Evolutionary conservation across 2,797 vertebrate species (phyloP), one percentile per base, ranked within the genome.

Genomic region (Chanos chanos): DNA sequence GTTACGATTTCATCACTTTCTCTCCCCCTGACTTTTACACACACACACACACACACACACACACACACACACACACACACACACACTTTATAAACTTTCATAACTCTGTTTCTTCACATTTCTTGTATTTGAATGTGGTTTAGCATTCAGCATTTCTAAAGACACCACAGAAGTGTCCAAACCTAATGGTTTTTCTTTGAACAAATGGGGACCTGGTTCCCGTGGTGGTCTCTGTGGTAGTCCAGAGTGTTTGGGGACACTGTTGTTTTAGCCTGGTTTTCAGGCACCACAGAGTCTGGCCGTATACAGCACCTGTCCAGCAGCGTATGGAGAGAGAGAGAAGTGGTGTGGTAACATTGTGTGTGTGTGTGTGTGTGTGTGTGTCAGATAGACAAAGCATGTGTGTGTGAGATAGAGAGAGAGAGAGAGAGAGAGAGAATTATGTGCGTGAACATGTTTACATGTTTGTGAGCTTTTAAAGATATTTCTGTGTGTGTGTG

Each of bases 241-340:
- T n/a, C n/a, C 13, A 53, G 53, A 53, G 61, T 27, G 58, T 44
- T 43, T 30, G 15, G 24, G 12, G 40, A 40, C 1, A 21, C 16
- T 6, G 25, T 70, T 54, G 63, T 56, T 67, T 64, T 64, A 64
- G 49, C 50, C 50, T 41, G 53, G 39, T 18, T 31, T n/a, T 36
- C 50, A 57, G 71, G 63, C 71, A 67, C 72, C 72, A 22, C 58
- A 4, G 25, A 53, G 72, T 74, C 72, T 74, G 72, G 47, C 53
- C 54, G 4, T 2, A 58, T 53, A 64, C 65, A 49, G 69, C 73
- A 71, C 65, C 73, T 71, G 64, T 59, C 37, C 63, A 50, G 15
- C 41, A 34, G 51, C 4, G 19, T 61, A 52, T 51, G 59, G 44
- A 18, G 25, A 18, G 39, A 39, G 63, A 72, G 47, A 6, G 54